Evolutionary conservation across 2,888 invertebrate genomes (phyloP).

Genomic region (Leptarthrus brevirostris): DNA sequence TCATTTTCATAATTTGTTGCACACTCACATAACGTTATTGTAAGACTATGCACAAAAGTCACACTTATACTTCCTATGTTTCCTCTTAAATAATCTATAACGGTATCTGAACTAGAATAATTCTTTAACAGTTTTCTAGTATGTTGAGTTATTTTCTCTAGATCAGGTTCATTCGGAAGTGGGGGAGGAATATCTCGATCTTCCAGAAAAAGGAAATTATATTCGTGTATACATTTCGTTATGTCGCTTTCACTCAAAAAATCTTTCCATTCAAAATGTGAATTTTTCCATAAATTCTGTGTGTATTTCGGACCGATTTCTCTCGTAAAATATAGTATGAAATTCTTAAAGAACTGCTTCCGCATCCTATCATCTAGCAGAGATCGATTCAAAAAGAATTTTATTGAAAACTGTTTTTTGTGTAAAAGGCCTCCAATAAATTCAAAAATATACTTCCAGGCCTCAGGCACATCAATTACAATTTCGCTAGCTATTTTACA

Average conservation of each 20-base stretch:
- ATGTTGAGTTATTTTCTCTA: not conserved
- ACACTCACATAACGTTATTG: slow-evolving; percentile 74
- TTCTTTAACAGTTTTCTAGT: slow-evolving; percentile 66
- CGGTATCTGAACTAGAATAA: slow-evolving; percentile 69
- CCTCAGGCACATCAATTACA: slow-evolving; percentile 84
- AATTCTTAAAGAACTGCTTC: slow-evolving; percentile 70
- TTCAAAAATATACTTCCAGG: slow-evolving; percentile 84
- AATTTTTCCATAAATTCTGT: slow-evolving; percentile 70
- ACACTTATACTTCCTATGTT: slow-evolving; percentile 68
- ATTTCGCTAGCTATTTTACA: slow-evolving; percentile 78
- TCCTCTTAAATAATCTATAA: slow-evolving; percentile 72
- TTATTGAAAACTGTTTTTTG: slow-evolving; percentile 67
- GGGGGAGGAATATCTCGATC: not conserved
- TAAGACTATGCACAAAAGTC: slow-evolving; percentile 75
- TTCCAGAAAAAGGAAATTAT: slow-evolving; percentile 56
- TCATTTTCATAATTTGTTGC: slow-evolving; percentile 60
- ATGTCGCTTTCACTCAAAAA: slow-evolving; percentile 63
- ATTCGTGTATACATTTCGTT: slow-evolving; percentile 68
- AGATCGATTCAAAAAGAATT: slow-evolving; percentile 61
- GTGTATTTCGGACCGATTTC: slow-evolving; percentile 71
- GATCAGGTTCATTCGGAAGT: not conserved
- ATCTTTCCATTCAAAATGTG: slow-evolving; percentile 69
- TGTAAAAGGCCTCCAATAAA: slow-evolving; percentile 72
- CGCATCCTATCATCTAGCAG: slow-evolving; percentile 57
- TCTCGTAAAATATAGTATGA: slow-evolving; percentile 71